A percentile compares a stretch with the other conserved stretches of the same genome.
phyloP scores from a whole-genome alignment of 2,888 invertebrate genomes.

The Trissolcus brochymenae region DNA sequence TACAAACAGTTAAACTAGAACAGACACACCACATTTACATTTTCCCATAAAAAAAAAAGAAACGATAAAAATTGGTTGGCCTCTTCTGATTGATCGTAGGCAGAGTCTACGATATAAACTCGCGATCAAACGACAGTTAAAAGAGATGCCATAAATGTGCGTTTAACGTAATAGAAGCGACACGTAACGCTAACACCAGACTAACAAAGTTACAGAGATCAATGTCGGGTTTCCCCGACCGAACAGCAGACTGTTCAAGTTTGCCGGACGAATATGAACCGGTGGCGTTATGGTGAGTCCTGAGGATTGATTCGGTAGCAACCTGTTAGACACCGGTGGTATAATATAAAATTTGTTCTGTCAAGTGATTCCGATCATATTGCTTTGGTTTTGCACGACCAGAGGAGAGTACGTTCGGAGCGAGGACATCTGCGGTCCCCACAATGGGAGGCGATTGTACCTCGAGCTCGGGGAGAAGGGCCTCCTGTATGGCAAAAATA shows the following conservation, averaged over 20 bases:
- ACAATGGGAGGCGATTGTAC: slow-evolving; percentile 74
- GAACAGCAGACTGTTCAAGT: slow-evolving; percentile 66
- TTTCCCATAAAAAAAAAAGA: too few relatives aligned
- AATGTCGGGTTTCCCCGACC: slow-evolving; percentile 69
- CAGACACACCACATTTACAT: too few relatives aligned
- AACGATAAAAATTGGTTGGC: too few relatives aligned
- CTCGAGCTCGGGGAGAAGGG: slow-evolving; percentile 74
- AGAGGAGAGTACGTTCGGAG: slow-evolving; percentile 68
- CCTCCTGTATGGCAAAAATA: slow-evolving; percentile 72
- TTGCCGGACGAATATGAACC: slow-evolving; percentile 67
- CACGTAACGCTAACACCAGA: slow-evolving; percentile 62
- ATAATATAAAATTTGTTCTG: slow-evolving; percentile 21
- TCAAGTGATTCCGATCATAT: slow-evolving; percentile 53
- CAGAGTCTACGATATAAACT: slow-evolving; percentile 28
- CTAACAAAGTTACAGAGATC: slow-evolving; percentile 70
- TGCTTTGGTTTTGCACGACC: slow-evolving; percentile 49
- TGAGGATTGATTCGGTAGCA: background rate
- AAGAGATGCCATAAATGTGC: slow-evolving; percentile 70
- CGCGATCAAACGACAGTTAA: slow-evolving; percentile 27
- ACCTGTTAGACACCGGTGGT: background rate
- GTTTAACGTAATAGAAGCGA: slow-evolving; percentile 66
- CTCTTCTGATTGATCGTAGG: too few relatives aligned
- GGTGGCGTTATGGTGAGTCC: slow-evolving; percentile 67
- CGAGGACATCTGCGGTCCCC: slow-evolving; percentile 74
- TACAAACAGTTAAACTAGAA: too few relatives aligned